Evolutionary conservation across 2,113 vertebrate species (phyloP).

Genomic region (Silurus meridionalis): DNA sequence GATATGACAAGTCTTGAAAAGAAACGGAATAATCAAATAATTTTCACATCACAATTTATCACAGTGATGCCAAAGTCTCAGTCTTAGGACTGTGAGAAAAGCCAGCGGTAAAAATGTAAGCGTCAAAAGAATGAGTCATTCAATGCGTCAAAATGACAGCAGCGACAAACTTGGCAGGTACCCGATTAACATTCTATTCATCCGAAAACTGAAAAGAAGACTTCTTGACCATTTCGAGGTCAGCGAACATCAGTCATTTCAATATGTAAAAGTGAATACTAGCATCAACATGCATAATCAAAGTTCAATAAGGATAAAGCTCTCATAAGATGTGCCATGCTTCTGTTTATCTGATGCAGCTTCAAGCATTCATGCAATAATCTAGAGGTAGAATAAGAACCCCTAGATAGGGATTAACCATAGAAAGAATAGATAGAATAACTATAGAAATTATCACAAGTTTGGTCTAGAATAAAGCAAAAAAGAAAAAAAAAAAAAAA

Average conservation of each 20-base stretch:
- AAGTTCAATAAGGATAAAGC: no score
- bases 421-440: no score
- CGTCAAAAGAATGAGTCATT: not conserved
- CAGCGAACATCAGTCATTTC: not conserved
- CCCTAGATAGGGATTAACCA: no score
- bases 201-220: not conserved
- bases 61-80: not conserved
- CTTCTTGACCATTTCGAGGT: not conserved
- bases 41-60: not conserved
- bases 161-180: not conserved
- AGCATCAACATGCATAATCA: not conserved
- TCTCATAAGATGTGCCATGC: not conserved
- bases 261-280: not conserved
- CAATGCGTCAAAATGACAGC: not conserved
- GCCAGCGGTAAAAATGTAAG: not conserved
- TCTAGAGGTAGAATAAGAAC: no score
- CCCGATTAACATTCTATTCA: not conserved
- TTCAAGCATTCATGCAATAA: not conserved
- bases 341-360: not conserved
- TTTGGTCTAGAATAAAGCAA: not conserved
- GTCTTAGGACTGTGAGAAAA: not conserved
- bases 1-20: not conserved
- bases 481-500: no score
- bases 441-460: not conserved
- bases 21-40: not conserved